Base-by-base conservation (phyloP, 2,113 vertebrate genomes). In the rabbit (Oryctolagus cuniculus) region DNA sequence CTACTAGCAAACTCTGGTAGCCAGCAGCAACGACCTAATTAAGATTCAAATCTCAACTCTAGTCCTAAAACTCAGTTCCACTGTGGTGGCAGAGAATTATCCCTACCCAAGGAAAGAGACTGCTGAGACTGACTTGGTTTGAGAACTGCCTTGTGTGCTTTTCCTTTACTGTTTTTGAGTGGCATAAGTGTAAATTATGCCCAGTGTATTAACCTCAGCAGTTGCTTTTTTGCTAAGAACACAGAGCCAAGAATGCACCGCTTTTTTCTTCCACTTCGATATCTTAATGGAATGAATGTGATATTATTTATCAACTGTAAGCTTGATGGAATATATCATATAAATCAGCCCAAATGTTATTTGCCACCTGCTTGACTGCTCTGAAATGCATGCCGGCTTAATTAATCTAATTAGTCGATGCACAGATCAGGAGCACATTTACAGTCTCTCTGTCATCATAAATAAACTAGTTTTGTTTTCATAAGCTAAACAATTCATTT, bases 331-430 rank as follows among this genome's bases (percentile, higher is more conserved):
- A 97, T 95, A 95, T 96, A 98, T 98, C 49, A n/a, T 97, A 85
- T 95, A 98, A 98, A 97, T 98, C 96, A 96, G 97, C 97, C 97
- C 97, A 95, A 98, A 97, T 97, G 96, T 98, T 98, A 98, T 98
- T 98, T 98, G 97, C 98, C 98, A 98, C 98, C 98, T 98, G 98
- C 97, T 94, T 98, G 97, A 98, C 97, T 98, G 93, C 98, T 98
- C 97, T 96, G 95, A 98, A 98, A 96, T 97, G 96, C 98, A 96
- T 98, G 98, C 96, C 31, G 86, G 95, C 97, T 98, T 98, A 99
- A 99, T 98, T 98, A 98, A 98, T 98, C 98, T 98, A 98, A 98
- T 98, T 98, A 98, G 97, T 98, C 98, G 98, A 97, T 96, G 97
- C 98, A 97, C 94, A 98, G 98, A 98, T 98, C 98, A 98, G 98